A percentile compares a stretch with the other conserved stretches of the same genome.
phyloP scores from a whole-genome alignment of 2,888 invertebrate genomes.

The Rhaphigaster nebulosa region DNA sequence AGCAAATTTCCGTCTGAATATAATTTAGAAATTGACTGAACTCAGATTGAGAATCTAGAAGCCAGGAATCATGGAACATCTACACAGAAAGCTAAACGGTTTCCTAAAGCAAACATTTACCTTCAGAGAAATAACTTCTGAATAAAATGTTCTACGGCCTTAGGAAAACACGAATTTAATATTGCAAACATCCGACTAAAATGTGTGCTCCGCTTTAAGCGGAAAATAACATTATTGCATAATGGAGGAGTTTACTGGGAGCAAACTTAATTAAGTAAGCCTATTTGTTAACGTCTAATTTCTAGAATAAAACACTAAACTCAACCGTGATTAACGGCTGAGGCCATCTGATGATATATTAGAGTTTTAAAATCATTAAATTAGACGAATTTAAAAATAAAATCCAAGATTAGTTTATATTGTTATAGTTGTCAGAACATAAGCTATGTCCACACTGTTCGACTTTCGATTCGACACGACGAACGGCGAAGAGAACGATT shows the following conservation, averaged over 20 bases:
- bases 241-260: neutral
- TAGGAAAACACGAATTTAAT: slow-evolving; percentile 21
- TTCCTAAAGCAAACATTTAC: slow-evolving; percentile 18
- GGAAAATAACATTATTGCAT: neutral
- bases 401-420: too few relatives aligned
- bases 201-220: neutral
- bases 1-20: neutral
- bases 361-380: neutral
- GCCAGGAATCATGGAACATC: neutral
- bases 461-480: too few relatives aligned
- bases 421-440: too few relatives aligned
- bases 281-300: neutral
- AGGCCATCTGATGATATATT: neutral
- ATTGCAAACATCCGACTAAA: neutral
- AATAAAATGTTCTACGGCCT: neutral
- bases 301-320: neutral
- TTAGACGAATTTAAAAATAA: neutral
- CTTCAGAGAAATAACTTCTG: neutral
- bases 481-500: too few relatives aligned
- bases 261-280: neutral
- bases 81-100: neutral
- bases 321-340: neutral
- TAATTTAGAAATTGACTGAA: neutral
- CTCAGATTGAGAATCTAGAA: neutral
- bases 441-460: too few relatives aligned